A percentile compares a stretch with the other conserved stretches of the same genome.
phyloP scores from a whole-genome alignment of 2,113 vertebrate species.

The Corythoichthys intestinalis region DNA sequence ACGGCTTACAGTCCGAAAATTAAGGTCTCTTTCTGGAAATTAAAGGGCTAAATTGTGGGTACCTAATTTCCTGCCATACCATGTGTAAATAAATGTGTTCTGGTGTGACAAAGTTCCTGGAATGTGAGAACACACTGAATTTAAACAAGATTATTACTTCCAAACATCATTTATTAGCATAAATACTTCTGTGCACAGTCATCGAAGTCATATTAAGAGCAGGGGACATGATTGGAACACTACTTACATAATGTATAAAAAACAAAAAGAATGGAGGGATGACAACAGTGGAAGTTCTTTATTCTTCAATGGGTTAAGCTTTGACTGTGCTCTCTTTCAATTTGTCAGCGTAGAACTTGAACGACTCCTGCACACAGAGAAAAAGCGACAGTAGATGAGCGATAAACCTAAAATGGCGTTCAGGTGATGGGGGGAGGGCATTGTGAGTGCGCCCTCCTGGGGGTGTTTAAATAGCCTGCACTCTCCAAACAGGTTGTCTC shows the following conservation, averaged over 20 bases:
- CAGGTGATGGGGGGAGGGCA: background rate
- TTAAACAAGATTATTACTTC: constrained; percentile 1
- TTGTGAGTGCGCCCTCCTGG: constrained; percentile 27
- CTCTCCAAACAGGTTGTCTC: constrained; percentile 46
- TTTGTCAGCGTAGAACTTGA: constrained; percentile 80
- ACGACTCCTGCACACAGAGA: constrained; percentile 73
- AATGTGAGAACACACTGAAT: background rate
- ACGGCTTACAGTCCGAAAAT: no score
- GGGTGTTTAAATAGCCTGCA: constrained; percentile 50
- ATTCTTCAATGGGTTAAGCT: constrained; percentile 35
- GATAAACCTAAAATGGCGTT: constrained; percentile 6
- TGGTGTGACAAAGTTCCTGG: no score
- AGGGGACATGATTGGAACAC: constrained; percentile 36
- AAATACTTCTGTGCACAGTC: constrained; percentile 73
- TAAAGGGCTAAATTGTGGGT: no score
- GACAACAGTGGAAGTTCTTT: constrained; percentile 24
- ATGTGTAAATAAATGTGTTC: no score
- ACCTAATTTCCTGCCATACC: no score
- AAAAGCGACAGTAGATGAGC: constrained; percentile 5
- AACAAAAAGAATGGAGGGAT: constrained; percentile 34
- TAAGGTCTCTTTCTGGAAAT: no score
- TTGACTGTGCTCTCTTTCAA: constrained; percentile 52
- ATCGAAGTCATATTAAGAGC: constrained; percentile 11
- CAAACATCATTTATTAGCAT: constrained; percentile 68
- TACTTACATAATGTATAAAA: constrained; percentile 43